Evolutionary conservation across 2,888 invertebrate species (phyloP).

Genomic region (Aricia artaxerxes): DNA sequence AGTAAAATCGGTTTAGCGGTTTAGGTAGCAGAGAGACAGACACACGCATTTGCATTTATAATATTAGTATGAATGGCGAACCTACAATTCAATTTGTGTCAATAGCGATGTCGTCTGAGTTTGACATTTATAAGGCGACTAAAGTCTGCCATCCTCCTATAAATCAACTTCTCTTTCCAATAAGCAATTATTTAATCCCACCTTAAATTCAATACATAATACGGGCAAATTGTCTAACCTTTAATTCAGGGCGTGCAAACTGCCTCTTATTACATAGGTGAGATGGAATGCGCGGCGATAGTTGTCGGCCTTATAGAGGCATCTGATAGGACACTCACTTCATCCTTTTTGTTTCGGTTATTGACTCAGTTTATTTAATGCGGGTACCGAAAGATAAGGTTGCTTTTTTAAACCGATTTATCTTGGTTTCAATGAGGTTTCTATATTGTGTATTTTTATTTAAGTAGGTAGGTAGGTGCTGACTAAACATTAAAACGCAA

Average conservation of each 20-base stretch:
- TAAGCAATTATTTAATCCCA: neutral
- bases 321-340: conserved; percentile 31
- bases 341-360: conserved; percentile 19
- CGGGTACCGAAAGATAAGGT: too few relatives aligned
- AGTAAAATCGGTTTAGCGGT: too few relatives aligned
- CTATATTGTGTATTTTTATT: neutral
- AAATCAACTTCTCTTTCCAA: neutral
- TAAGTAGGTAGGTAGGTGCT: too few relatives aligned
- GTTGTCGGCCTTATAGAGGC: conserved; percentile 65
- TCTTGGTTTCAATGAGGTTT: neutral
- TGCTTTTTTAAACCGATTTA: neutral
- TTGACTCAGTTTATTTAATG: neutral
- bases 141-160: too few relatives aligned
- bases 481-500: too few relatives aligned
- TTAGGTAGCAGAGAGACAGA: too few relatives aligned
- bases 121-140: too few relatives aligned
- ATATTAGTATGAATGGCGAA: too few relatives aligned
- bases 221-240: conserved; percentile 5
- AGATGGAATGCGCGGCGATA: conserved; percentile 57
- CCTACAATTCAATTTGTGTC: too few relatives aligned
- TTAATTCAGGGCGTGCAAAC: conserved; percentile 29
- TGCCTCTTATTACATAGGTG: conserved; percentile 32
- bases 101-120: too few relatives aligned
- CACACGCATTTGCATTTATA: too few relatives aligned
- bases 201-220: neutral